Conservation (phyloP, 2,113 vertebrate species). For the Misgurnus anguillicaudatus region DNA sequence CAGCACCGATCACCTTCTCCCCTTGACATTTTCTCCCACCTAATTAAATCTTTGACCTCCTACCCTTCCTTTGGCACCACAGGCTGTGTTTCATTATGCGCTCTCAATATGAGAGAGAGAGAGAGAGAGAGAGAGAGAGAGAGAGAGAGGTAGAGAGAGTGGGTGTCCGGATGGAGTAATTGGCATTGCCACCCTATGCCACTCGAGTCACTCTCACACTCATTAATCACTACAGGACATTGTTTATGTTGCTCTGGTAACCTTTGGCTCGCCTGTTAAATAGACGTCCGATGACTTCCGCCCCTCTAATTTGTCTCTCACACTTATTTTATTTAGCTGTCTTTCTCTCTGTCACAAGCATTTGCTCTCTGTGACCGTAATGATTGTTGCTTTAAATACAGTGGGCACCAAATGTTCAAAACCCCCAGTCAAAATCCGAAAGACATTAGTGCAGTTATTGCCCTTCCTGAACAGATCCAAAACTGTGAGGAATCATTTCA, state of each 20-base stretch:
- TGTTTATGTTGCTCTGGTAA: slow-evolving; percentile 43
- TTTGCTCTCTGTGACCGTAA: background rate
- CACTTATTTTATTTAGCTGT: background rate
- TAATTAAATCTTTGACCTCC: slow-evolving; percentile 72
- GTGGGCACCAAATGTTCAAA: background rate
- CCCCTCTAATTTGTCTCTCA: background rate
- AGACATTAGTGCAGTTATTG: background rate
- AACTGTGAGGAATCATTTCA: no score
- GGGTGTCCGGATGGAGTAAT: slow-evolving; percentile 35
- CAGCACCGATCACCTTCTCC: slow-evolving; percentile 55
- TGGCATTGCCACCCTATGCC: slow-evolving; percentile 56
- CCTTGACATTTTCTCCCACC: slow-evolving; percentile 64
- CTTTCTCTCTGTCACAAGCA: background rate
- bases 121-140: slow-evolving; percentile 9
- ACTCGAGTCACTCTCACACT: slow-evolving; percentile 23
- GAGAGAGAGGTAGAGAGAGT: background rate
- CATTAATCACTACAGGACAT: slow-evolving; percentile 52
- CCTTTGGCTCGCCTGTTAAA: slow-evolving; percentile 53
- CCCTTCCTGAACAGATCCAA: slow-evolving; percentile 19
- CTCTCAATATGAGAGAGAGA: background rate
- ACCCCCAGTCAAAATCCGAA: no score
- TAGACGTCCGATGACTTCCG: slow-evolving; percentile 2
- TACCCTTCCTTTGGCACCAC: slow-evolving; percentile 50
- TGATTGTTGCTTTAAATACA: background rate
- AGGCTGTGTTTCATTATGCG: slow-evolving; percentile 23